Evolutionary conservation across 1,140 invertebrate genomes (phyloP).

Genomic region (Pygmarrhopalites habei): DNA sequence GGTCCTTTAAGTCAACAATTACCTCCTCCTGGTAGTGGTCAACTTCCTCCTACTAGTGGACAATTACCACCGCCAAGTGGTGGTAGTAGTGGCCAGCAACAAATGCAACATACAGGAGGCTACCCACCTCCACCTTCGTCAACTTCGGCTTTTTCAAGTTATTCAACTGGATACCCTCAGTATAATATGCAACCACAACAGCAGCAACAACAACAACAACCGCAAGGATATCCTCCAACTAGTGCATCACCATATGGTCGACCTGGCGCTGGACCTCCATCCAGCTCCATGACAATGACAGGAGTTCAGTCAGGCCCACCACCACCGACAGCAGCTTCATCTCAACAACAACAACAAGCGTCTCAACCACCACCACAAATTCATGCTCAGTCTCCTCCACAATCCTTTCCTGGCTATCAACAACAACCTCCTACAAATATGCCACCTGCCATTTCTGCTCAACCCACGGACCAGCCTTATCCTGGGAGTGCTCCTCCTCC

Average conservation of each 20-base stretch:
- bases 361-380: not conserved
- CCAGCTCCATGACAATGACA: too few relatives aligned
- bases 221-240: not conserved
- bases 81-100: not conserved
- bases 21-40: not conserved
- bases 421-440: not conserved
- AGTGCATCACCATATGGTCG: not conserved
- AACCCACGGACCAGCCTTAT: not conserved
- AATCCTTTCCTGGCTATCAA: slow-evolving; percentile 1
- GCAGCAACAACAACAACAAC: not conserved
- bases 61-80: not conserved
- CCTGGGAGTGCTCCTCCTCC: not conserved
- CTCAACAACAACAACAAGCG: not conserved
- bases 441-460: not conserved
- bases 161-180: not conserved
- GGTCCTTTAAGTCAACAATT: too few relatives aligned
- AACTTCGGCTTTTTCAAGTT: not conserved
- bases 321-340: not conserved
- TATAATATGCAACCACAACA: not conserved
- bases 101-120: not conserved
- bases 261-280: too few relatives aligned
- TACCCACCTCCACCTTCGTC: not conserved
- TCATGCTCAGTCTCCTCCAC: not conserved
- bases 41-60: not conserved
- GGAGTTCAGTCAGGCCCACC: not conserved